These are phyloP conservation scores for Alligator mississippiensis DNA, from an alignment of 2,113 vertebrate genomes.

Conservation along the genomic window DNA sequence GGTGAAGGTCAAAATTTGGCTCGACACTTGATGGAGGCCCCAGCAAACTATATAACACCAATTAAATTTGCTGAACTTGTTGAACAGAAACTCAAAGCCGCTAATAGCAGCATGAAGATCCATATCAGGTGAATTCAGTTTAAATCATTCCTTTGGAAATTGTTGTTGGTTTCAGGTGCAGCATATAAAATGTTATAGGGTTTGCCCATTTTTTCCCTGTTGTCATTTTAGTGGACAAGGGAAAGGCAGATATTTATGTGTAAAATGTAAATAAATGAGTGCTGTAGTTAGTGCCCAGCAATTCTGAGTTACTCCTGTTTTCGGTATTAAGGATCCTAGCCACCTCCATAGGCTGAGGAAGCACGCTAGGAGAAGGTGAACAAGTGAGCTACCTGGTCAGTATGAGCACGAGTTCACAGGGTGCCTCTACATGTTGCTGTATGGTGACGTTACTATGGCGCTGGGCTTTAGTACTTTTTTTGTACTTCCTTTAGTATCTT, in stretches of 20 bases:
- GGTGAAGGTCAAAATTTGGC: slow-evolving; percentile 95
- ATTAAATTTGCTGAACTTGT: slow-evolving; percentile 88
- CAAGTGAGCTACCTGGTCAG: no score
- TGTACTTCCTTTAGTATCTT: no score
- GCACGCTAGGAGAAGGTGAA: background rate
- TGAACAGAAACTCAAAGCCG: slow-evolving; percentile 83
- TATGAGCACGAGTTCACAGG: no score
- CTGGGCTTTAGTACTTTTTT: no score
- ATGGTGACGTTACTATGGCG: no score
- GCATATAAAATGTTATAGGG: background rate
- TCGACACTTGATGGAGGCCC: slow-evolving; percentile 93
- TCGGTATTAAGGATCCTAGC: background rate
- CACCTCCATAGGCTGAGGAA: background rate
- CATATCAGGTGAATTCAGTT: slow-evolving; percentile 84
- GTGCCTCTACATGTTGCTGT: no score
- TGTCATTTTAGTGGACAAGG: background rate
- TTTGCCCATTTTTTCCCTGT: background rate
- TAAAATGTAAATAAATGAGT: background rate
- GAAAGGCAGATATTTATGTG: background rate
- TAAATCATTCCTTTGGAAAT: background rate
- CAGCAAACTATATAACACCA: slow-evolving; percentile 94
- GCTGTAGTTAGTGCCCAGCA: background rate
- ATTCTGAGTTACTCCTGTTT: background rate
- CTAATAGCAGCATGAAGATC: slow-evolving; percentile 81
- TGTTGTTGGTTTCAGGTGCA: background rate